Evolutionary conservation across 2,113 vertebrate genomes (phyloP), one percentile per base, ranked within the genome.

Genomic region (Pipra filicauda): DNA sequence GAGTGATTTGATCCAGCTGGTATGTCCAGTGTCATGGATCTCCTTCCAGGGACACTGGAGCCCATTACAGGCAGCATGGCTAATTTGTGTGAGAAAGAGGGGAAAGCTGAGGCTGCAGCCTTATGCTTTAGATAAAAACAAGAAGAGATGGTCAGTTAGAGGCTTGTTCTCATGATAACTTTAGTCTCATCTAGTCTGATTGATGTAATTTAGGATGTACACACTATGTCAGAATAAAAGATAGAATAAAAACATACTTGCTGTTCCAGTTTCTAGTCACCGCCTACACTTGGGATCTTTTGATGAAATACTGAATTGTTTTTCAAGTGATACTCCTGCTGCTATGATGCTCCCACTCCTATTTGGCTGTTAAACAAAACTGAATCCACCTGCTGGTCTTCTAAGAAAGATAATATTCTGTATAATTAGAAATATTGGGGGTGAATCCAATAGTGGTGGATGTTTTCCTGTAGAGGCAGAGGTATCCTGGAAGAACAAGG

Each of bases 191-290:
- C 17, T 28, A 28, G 41, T 77, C 43, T 75, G 31, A 61, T 22
- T 31, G 8, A 31, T 72, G 41, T 54, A 30, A 72, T 72, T 81
- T 44, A 65, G 65, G 44, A 87, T 41, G 46, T 52, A 70, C 44
- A 31, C 0, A 0, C 65, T 55, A 22, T 6, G 18, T 62, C 65
- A 72, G 48, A 85, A 48, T 48, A 76, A 67, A 67, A 71, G 0
- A 2, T 4, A 61, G 41, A 88, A 55, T 44, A 57, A 62, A 95
- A 77, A 4, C 14, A 21, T 28, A 24, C 26, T 51, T 81, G 17
- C 26, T 66, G 26, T 64, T 91, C 46, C 43, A 46, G 24, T 69
- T 85, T 69, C 61, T 55, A 21, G 7, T 55, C 71, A 46, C 31
- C 0, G 0, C 62, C 52, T 64, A 48, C 33, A 33, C 41, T 61